Percentiles rank a stretch among this genome's conserved stretches.
Conservation (phyloP, 2,888 invertebrate species). For the Drosophila diplacantha region DNA sequence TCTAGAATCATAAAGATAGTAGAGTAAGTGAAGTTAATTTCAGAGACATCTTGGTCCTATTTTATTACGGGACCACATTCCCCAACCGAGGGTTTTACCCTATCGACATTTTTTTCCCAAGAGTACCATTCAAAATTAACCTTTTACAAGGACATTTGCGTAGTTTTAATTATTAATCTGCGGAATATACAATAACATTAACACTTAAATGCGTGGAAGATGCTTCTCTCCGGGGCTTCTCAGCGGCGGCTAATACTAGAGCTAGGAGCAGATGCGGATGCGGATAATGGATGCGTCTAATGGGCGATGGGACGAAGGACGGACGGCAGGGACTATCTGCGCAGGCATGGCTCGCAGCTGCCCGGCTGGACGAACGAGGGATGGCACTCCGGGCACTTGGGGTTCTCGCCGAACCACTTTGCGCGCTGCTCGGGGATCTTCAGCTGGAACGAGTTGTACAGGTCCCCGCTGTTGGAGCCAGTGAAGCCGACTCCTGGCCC, state of each 20-base stretch:
- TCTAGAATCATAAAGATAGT: slow-evolving; percentile 7
- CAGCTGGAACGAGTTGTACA: slow-evolving; percentile 82
- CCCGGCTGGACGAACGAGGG: slow-evolving; percentile 82
- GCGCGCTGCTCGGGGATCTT: slow-evolving; percentile 78
- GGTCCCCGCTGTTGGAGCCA: slow-evolving; percentile 77
- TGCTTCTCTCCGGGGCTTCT: slow-evolving; percentile 35
- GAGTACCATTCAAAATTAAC: neutral
- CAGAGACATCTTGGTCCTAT: neutral
- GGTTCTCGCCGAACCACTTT: slow-evolving; percentile 81
- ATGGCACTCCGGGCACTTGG: slow-evolving; percentile 82
- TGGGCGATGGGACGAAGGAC: slow-evolving; percentile 39
- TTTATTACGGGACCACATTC: neutral
- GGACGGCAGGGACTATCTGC: slow-evolving; percentile 73
- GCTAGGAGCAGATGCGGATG: slow-evolving; percentile 32
- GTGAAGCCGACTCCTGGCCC: neutral
- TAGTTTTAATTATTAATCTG: slow-evolving; percentile 47
- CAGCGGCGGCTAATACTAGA: slow-evolving; percentile 26
- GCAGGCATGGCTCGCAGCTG: slow-evolving; percentile 83
- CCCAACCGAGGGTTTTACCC: neutral
- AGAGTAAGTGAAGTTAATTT: slow-evolving; percentile 1
- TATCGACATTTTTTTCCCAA: neutral
- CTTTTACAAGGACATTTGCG: slow-evolving; percentile 12
- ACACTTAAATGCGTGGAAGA: slow-evolving; percentile 68
- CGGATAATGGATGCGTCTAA: slow-evolving; percentile 30
- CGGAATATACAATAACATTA: slow-evolving; percentile 68